phyloP scores from a whole-genome alignment of 2,797 vertebrate species.

The Sebastes elongatus region DNA sequence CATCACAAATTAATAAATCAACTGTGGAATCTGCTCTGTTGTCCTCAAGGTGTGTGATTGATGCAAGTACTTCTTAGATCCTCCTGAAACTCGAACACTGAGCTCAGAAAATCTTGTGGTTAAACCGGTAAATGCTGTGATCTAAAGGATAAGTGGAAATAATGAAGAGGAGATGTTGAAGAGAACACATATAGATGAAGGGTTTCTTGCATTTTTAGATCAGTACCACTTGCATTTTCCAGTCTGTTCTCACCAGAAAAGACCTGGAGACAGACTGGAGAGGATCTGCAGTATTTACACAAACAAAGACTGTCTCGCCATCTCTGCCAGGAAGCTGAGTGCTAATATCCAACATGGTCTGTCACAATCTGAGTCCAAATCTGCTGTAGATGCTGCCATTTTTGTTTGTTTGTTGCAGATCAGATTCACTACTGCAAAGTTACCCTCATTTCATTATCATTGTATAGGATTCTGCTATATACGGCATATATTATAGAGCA shows the following conservation, averaged over 20 bases:
- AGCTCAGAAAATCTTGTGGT: not conserved
- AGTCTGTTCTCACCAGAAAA: slow-evolving; percentile 22
- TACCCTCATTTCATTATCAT: not conserved
- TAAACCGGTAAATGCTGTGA: not conserved
- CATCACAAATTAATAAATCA: slow-evolving; percentile 53
- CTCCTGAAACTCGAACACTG: not conserved
- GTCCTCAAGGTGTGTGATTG: not conserved
- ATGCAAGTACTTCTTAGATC: not conserved
- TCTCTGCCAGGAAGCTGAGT: slow-evolving; percentile 41
- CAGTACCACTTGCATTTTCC: not conserved
- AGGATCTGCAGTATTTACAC: slow-evolving; percentile 50
- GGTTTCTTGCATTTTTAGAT: not conserved
- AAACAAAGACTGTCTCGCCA: slow-evolving; percentile 36
- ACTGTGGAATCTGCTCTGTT: slow-evolving; percentile 6
- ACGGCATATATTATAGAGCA: not conserved
- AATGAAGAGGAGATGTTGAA: not conserved
- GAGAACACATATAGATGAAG: not conserved
- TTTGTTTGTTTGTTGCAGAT: not conserved
- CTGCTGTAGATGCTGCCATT: not conserved
- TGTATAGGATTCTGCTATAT: not conserved
- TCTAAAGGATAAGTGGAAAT: not conserved
- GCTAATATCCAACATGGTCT: slow-evolving; percentile 12
- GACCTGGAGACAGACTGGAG: slow-evolving; percentile 38
- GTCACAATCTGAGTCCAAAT: slow-evolving; percentile 26
- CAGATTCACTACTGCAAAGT: not conserved